Evolutionary conservation across 2,113 vertebrate species (phyloP), one percentile per base, ranked within the genome.

Genomic region (Malurus cyaneus): DNA sequence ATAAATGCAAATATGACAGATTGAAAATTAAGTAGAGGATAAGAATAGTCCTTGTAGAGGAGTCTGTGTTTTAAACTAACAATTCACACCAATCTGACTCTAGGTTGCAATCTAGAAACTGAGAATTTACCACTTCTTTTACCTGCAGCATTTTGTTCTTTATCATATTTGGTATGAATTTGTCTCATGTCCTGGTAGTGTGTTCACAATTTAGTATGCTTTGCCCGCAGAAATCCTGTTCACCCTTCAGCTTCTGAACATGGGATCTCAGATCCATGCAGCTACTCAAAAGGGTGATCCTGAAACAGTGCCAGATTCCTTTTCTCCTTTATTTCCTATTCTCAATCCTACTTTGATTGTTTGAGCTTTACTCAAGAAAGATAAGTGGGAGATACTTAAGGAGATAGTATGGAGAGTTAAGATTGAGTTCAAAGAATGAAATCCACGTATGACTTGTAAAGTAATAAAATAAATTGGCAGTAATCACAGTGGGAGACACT

Each of bases 1-100:
- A 59, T 92, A 78, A 84, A 10, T 34, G 84, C 73, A 41, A n/a
- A 60, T 93, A 80, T 92, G 80, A 88, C 83, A 92, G 60, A 42
- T 70, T 92, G 67, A 83, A 92, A 90, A 93, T 90, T 86, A n/a
- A 34, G 16, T 17, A 23, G 52, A 80, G 56, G 25, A 67, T 81
- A 61, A 61, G 73, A 76, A 69, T 39, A 80, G 71, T 88, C 32
- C 32, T 80, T 77, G 12, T 80, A 70, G 42, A 70, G 13, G 17
- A 77, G 8, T 73, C 24, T 80, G 19, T 61, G 6, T 76, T 88
- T 90, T 73, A 47, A 54, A 34, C 36, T 77, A 70, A 47, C 12
- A 80, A 52, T 83, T 80, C 12, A 36, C 19, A 76, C 20, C 41
- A 79, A 4, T 74, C 79, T 94, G 44, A 62, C 42, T 92, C n/a